Percentiles rank a stretch among this genome's conserved stretches.
Conservation (phyloP, 2,888 invertebrate genomes). For the Drosophila paucipuncta region DNA sequence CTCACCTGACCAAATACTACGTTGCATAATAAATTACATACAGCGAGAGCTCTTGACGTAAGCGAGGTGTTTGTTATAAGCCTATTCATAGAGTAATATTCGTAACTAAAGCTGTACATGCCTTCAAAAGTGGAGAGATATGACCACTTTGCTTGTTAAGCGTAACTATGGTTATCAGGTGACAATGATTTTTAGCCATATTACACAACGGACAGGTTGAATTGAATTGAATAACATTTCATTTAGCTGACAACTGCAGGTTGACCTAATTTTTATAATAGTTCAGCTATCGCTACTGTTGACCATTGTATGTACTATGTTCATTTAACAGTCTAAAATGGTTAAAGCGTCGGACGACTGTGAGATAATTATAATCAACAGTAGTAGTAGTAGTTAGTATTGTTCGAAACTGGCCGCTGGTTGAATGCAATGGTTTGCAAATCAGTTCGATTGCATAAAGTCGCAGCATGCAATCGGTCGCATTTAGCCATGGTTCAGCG, state of each 20-base stretch:
- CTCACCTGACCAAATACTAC: background rate
- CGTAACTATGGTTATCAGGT: background rate
- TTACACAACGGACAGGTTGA: background rate
- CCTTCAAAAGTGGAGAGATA: background rate
- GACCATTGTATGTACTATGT: background rate
- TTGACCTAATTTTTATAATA: conserved; percentile 15
- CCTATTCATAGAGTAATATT: background rate
- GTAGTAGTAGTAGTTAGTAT: background rate
- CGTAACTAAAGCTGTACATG: too few species aligned
- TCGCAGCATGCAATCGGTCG: background rate
- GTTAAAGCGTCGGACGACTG: conserved; percentile 23
- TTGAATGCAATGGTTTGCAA: conserved; percentile 35
- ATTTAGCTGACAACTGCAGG: background rate
- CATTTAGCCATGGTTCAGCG: background rate
- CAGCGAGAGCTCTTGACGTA: background rate
- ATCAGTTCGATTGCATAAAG: conserved; percentile 32
- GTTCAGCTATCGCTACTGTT: conserved; percentile 2
- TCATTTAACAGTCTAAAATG: conserved; percentile 20
- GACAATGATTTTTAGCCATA: background rate
- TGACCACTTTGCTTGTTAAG: fast-evolving
- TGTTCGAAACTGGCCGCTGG: conserved; percentile 2
- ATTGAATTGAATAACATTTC: too few species aligned
- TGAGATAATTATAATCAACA: conserved; percentile 17
- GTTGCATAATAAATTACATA: conserved; percentile 8
- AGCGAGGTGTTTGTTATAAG: background rate